A percentile compares a stretch with the other conserved stretches of the same genome.
phyloP scores from a whole-genome alignment of 2,113 vertebrate genomes.

The Semicossyphus pulcher region DNA sequence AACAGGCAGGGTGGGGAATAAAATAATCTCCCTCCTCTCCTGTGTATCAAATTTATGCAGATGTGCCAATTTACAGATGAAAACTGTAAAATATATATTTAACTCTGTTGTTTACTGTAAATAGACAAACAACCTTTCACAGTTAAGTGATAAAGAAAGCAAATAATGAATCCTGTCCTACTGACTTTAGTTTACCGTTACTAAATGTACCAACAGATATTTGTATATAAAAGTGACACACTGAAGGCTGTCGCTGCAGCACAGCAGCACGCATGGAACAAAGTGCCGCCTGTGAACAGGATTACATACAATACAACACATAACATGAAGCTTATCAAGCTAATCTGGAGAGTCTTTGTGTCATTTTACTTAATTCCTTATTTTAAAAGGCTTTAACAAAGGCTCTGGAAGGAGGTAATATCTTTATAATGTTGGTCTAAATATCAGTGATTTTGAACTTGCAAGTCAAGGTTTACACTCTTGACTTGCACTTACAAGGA shows the following conservation, averaged over 20 bases:
- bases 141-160: not conserved
- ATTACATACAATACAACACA: not conserved
- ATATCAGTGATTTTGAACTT: too few species aligned
- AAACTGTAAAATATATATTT: slow-evolving; percentile 29
- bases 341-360: too few species aligned
- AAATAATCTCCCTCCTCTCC: slow-evolving; percentile 34
- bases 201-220: too few species aligned
- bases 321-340: not conserved
- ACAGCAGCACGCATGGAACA: not conserved
- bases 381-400: too few species aligned
- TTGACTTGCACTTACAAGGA: too few species aligned
- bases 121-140: slow-evolving; percentile 26
- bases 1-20: slow-evolving; percentile 60
- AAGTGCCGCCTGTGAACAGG: not conserved
- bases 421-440: too few species aligned
- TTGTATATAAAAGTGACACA: too few species aligned
- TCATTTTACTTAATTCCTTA: too few species aligned
- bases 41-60: slow-evolving; percentile 40
- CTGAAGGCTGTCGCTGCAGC: not conserved
- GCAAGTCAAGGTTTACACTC: too few species aligned
- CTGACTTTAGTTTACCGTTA: not conserved
- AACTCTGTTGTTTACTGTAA: slow-evolving; percentile 31
- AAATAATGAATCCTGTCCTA: too few species aligned
- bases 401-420: too few species aligned
- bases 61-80: slow-evolving; percentile 43